phyloP scores from a whole-genome alignment of 2,797 vertebrate genomes.

The Poeciliopsis paucimaculata region DNA sequence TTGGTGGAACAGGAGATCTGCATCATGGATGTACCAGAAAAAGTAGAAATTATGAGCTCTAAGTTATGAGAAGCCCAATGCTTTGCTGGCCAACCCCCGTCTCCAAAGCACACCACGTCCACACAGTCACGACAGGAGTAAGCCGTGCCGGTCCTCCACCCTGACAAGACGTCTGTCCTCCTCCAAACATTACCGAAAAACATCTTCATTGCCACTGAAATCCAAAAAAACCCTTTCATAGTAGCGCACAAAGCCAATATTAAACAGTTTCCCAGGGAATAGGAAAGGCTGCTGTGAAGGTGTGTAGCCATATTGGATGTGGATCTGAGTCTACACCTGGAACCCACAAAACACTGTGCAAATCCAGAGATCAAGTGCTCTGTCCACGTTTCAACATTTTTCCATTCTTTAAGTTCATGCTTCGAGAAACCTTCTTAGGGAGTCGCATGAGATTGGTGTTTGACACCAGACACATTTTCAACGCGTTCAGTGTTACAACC shows the following conservation, averaged over 20 bases:
- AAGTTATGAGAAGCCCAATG: background rate
- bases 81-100: background rate
- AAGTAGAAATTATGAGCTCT: background rate
- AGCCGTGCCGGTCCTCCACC: background rate
- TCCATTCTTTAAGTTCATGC: background rate
- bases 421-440: background rate
- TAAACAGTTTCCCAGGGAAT: background rate
- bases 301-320: background rate
- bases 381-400: background rate
- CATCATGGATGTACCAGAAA: background rate
- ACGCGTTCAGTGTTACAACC: background rate
- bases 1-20: background rate
- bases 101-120: background rate
- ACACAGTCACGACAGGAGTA: background rate
- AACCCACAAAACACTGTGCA: slow-evolving; percentile 35
- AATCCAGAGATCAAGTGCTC: background rate
- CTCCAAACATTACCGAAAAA: background rate
- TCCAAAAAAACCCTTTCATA: background rate
- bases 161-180: background rate
- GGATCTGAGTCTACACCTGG: background rate
- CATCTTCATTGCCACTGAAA: background rate
- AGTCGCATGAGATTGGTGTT: background rate
- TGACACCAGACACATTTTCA: background rate
- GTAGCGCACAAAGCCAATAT: background rate
- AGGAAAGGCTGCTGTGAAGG: background rate